Percentiles rank a stretch among this genome's conserved stretches.
phyloP scores from a whole-genome alignment of 2,113 vertebrate species.

The Mystacornis crossleyi region DNA sequence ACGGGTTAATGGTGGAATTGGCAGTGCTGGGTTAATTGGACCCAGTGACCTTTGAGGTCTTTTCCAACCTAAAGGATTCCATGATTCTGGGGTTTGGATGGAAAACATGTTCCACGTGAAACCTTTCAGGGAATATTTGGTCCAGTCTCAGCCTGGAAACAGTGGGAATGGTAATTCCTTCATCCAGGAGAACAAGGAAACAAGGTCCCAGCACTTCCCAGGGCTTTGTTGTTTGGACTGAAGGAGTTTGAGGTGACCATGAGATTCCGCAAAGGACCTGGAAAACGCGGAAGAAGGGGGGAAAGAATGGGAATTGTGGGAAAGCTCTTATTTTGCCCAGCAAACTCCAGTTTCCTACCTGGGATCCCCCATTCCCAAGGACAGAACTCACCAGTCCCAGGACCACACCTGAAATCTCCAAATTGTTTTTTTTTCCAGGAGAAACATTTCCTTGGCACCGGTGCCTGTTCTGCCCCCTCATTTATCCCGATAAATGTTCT shows the following conservation, averaged over 20 bases:
- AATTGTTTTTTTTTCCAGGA: neutral
- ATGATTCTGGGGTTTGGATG: neutral
- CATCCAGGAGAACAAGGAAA: neutral
- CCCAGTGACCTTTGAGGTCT: rapidly evolving
- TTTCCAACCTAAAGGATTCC: neutral
- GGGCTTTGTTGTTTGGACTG: neutral
- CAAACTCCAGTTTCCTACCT: neutral
- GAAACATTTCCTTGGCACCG: neutral
- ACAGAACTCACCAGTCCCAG: too few species aligned
- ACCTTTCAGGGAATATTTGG: neutral
- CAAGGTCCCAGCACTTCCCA: neutral
- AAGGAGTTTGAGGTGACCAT: neutral
- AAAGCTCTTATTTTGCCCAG: neutral
- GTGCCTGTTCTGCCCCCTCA: neutral
- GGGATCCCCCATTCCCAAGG: neutral
- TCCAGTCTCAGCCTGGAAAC: neutral
- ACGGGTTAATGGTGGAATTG: neutral
- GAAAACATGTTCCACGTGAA: rapidly evolving
- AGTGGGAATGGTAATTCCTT: neutral
- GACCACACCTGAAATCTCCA: neutral
- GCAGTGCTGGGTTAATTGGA: neutral
- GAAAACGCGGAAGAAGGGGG: neutral
- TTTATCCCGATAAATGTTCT: neutral
- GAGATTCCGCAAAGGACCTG: neutral
- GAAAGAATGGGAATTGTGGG: neutral